Evolutionary conservation across 1,140 invertebrate genomes (phyloP), one percentile per base, ranked within the genome.

Genomic region (Neodiprion fabricii): DNA sequence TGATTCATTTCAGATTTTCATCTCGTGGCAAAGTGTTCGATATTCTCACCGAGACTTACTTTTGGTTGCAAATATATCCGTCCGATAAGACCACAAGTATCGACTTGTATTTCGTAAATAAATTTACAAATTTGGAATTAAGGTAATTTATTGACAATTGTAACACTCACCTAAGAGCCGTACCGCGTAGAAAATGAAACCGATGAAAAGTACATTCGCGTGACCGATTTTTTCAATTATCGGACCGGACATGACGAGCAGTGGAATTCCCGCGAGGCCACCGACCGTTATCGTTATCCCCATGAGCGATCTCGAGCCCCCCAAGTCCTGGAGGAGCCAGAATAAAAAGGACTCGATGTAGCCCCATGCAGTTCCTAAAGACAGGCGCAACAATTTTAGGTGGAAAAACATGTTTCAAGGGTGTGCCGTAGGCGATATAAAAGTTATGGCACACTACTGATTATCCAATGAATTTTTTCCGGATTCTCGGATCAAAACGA

Each of bases 311-410:
- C 94, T 92, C 1, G 93, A 93, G 9, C 92, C 94, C 14, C 94
- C 95, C 72, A 96, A 86, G 82, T 95, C 95, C 85, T 95, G 91
- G 9, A 97, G 90, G 74, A 96, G 90, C 95, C 95, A 96, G 85
- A 96, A 97, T 5, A 97, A 87, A 85, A 96, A 97, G 74, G 92
- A 95, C 85, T 96, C 95, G 65, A 96, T 92, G 84, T 95, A 96
- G 9, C 95, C 95, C 94, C 94, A 96, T 11, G 92, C 92, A 0
- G 91, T 93, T 9, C 95, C 94, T 95, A 61, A 61, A 14, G 7
- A 61, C 1, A 61, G 1, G 53, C 53, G 9, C 53, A 17, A 61
- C 4, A 61, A 14, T 61, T 17, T 5, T 3, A 61, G n/a, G 11
- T 17, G 53, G 11, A 61, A 61, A 61, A 61, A 40, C 28, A 40